Conservation (phyloP, 2,888 invertebrate species). For the Smittia sp. region DNA sequence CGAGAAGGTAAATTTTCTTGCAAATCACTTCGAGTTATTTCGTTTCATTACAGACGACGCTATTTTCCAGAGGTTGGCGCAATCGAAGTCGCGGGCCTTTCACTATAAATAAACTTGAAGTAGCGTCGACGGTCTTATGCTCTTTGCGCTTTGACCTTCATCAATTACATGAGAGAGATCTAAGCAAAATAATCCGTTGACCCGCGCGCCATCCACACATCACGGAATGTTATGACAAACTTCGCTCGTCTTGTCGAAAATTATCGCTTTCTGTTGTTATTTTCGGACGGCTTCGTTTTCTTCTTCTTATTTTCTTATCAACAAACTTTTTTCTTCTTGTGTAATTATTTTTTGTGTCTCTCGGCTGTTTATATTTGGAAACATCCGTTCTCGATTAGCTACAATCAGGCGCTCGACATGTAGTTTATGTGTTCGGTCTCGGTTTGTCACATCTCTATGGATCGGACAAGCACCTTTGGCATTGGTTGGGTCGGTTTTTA, state of each 20-base stretch:
- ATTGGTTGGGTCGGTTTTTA: no score
- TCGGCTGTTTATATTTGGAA: slow-evolving; percentile 39
- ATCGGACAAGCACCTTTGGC: no score
- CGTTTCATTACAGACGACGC: background rate
- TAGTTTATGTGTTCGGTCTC: background rate
- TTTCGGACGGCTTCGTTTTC: slow-evolving; percentile 11
- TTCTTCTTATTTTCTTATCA: background rate
- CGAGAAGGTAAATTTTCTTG: background rate
- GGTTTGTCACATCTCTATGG: no score
- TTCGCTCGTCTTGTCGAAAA: background rate
- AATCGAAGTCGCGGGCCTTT: background rate
- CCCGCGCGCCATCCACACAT: background rate
- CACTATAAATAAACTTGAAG: background rate
- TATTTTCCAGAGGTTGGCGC: no score
- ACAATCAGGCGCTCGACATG: slow-evolving; percentile 28
- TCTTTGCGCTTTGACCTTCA: background rate
- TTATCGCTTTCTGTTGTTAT: background rate
- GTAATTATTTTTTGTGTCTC: slow-evolving; percentile 37
- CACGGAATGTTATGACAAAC: slow-evolving; percentile 8
- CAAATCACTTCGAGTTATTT: background rate
- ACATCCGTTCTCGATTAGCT: slow-evolving; percentile 40
- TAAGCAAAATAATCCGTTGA: background rate
- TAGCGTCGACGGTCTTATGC: background rate
- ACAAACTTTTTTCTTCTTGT: slow-evolving; percentile 21
- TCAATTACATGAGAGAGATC: background rate